These are phyloP conservation scores for Listrodromus nycthemerus DNA, from an alignment of 2,888 invertebrate species.

Conservation along the genomic window DNA sequence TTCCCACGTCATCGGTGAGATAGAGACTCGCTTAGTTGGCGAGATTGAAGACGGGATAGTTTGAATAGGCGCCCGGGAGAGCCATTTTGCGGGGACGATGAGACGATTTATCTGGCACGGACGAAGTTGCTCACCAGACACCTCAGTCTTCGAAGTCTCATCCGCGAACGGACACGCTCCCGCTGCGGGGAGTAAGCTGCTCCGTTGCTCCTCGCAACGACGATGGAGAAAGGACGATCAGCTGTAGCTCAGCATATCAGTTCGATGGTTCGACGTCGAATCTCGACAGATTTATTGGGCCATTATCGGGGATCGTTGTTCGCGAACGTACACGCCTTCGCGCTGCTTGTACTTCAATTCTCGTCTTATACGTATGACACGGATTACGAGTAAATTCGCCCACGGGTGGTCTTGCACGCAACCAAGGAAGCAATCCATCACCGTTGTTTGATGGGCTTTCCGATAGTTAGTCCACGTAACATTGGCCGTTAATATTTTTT, in stretches of 20 bases:
- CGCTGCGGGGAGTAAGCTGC: conserved; percentile 50
- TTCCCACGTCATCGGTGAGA: conserved; percentile 58
- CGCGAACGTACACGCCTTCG: conserved; percentile 55
- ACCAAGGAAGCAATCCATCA: conserved; percentile 43
- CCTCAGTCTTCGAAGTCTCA: conserved; percentile 25
- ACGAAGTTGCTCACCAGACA: conserved; percentile 35
- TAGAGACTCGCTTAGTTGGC: conserved; percentile 40
- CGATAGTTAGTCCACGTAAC: conserved; percentile 18
- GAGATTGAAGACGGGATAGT: conserved; percentile 73
- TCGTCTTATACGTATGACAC: conserved; percentile 49
- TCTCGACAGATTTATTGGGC: conserved; percentile 76
- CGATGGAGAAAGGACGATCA: conserved; percentile 51
- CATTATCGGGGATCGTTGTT: conserved; percentile 75
- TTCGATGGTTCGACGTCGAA: conserved; percentile 69
- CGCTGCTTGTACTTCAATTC: conserved; percentile 43
- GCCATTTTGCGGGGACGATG: conserved; percentile 48
- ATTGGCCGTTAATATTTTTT: conserved; percentile 34
- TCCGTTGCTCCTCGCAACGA: conserved; percentile 15
- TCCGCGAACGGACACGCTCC: conserved; percentile 35
- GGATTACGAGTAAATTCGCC: conserved; percentile 70
- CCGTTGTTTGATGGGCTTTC: not conserved
- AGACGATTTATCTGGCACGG: conserved; percentile 72
- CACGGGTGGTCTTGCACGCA: conserved; percentile 73
- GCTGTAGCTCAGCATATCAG: conserved; percentile 36
- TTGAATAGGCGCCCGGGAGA: conserved; percentile 66